Conservation (phyloP, 2,888 invertebrate species). For the Panopea generosa region DNA sequence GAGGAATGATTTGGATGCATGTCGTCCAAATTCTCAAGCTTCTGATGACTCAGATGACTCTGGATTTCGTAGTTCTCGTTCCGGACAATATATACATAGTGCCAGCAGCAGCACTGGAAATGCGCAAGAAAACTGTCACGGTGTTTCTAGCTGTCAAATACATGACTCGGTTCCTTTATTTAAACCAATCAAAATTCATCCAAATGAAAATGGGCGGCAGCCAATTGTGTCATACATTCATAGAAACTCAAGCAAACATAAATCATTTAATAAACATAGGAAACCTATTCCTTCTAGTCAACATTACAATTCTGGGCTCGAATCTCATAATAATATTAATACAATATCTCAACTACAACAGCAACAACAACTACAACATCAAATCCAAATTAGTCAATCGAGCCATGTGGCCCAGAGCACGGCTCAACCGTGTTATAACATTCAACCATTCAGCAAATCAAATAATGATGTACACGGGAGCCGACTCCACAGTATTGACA, state of each 20-base stretch:
- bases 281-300: slow-evolving; percentile 58
- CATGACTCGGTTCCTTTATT: slow-evolving; percentile 71
- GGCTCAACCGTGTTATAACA: slow-evolving; percentile 5
- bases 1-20: slow-evolving; percentile 52
- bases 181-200: slow-evolving; percentile 73
- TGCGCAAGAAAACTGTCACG: slow-evolving; percentile 59
- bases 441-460: slow-evolving; percentile 55
- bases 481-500: slow-evolving; percentile 57
- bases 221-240: slow-evolving; percentile 55
- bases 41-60: slow-evolving; percentile 81
- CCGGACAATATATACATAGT: slow-evolving; percentile 74
- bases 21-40: slow-evolving; percentile 79
- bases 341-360: slow-evolving; percentile 17
- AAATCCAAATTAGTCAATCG: background rate
- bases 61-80: slow-evolving; percentile 79
- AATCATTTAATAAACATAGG: slow-evolving; percentile 32
- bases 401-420: background rate
- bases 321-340: slow-evolving; percentile 43
- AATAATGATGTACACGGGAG: slow-evolving; percentile 61
- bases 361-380: slow-evolving; percentile 21
- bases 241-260: slow-evolving; percentile 55
- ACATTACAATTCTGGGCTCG: slow-evolving; percentile 45
- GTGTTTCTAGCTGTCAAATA: slow-evolving; percentile 47
- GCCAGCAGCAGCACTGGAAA: slow-evolving; percentile 71
- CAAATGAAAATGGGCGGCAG: slow-evolving; percentile 55